Conservation (phyloP, 2,113 vertebrate genomes). For the Notarius quadriscutis region DNA sequence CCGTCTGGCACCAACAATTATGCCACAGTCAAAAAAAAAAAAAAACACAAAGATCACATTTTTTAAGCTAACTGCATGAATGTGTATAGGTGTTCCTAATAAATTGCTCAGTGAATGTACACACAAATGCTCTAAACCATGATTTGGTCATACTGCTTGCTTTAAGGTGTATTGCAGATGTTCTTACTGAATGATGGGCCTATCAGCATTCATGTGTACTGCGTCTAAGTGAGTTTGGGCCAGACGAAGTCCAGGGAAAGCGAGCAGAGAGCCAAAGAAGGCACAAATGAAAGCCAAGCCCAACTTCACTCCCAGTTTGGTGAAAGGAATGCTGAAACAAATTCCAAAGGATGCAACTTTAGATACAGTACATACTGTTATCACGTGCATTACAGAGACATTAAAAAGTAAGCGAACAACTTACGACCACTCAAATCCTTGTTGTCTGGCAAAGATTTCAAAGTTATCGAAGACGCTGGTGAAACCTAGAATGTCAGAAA, state of each 20-base stretch:
- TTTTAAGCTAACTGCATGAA: no score
- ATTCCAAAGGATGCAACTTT: background rate
- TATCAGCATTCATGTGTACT: slow-evolving; percentile 76
- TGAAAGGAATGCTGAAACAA: slow-evolving; percentile 78
- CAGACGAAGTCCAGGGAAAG: slow-evolving; percentile 90
- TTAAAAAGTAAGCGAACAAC: slow-evolving; percentile 56
- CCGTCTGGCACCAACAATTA: no score
- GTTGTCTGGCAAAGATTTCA: slow-evolving; percentile 79
- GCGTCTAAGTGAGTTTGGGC: slow-evolving; percentile 93
- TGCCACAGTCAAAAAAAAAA: no score
- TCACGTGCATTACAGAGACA: background rate
- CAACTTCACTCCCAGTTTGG: slow-evolving; percentile 82
- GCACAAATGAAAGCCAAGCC: slow-evolving; percentile 81
- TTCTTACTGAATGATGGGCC: slow-evolving; percentile 82
- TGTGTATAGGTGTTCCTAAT: no score
- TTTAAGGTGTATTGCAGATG: background rate
- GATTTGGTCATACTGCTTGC: background rate
- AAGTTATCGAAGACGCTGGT: slow-evolving; percentile 77
- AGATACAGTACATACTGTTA: background rate
- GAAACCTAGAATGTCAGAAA: slow-evolving; percentile 69
- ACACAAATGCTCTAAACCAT: background rate
- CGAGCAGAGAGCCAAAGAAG: slow-evolving; percentile 85
- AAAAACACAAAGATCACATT: no score
- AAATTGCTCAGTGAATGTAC: no score
- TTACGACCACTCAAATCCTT: slow-evolving; percentile 89